Evolutionary conservation across 64 coral and sea anemone genomes (phyloP), one percentile per base, ranked within the genome.

Genomic region (Dendrophyllia cribrosa): DNA sequence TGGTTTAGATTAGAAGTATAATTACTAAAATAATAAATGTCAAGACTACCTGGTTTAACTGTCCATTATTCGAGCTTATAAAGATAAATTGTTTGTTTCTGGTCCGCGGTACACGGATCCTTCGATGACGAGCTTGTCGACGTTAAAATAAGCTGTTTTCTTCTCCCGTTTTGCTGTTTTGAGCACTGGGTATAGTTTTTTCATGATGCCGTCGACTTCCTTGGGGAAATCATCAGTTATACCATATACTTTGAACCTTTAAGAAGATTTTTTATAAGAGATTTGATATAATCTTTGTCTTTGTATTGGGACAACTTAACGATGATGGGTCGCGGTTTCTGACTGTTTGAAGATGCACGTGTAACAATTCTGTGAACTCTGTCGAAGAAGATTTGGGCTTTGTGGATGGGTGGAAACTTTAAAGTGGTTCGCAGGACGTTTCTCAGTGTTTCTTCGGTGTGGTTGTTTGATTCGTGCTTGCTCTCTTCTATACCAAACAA

Each of bases 151-250:
- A 0, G 74, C 74, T 19, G 45, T n/a, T 56, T 48, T 77, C 75
- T 77, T 77, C 46, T 77, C 75, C 20, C 46, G 43, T 43, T 77
- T 72, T 72, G 69, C 69, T 72, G 26, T 0, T 22, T 77, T 77
- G 12, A 77, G 52, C 0, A 77, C 75, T 8, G 75, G 44, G 26
- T 77, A 77, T 21, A 77, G 75, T 43, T 77, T 77, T 20, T 77
- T 77, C 52, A 23, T 77, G 20, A 77, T 25, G 16, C 2, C 75
- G 52, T 77, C 75, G 13, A 77, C 46, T 56, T 77, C 75, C 20
- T 48, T 20, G 7, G 75, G 75, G 26, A 2, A 77, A 26, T 77
- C 75, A 13, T 77, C 75, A 26, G 2, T 77, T 49, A 49, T 56
- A 16, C 75, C 75, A 6, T 51, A 21, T 77, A n/a, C n/a, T 77